Evolutionary conservation across 30 jellyfish, hydroid and myxozoan genomes (phyloP).

Genomic region (Aurelia coerulea): DNA sequence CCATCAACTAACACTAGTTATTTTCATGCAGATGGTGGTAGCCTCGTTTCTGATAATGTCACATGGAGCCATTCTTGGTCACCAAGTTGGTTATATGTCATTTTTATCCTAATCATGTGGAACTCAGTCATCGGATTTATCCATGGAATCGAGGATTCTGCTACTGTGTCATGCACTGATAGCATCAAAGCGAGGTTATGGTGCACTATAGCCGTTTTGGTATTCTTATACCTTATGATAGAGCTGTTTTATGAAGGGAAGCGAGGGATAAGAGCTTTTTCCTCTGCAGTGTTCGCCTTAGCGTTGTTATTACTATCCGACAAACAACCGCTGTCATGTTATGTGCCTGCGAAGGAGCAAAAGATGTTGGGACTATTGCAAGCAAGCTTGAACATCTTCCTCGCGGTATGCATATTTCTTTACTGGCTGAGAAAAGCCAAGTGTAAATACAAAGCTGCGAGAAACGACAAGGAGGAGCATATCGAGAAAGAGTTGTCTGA

Average conservation of each 20-base stretch:
- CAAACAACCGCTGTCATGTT: slow-evolving; percentile 41
- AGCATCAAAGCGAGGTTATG: slow-evolving; percentile 57
- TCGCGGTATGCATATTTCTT: slow-evolving; percentile 14
- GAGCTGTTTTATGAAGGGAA: slow-evolving; percentile 41
- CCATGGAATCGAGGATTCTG: slow-evolving; percentile 47
- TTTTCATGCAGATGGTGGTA: slow-evolving; percentile 55
- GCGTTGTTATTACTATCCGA: slow-evolving; percentile 9
- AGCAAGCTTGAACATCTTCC: slow-evolving; percentile 27
- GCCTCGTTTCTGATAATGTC: not conserved
- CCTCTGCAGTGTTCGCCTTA: not conserved
- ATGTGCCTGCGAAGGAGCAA: not conserved
- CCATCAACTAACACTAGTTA: slow-evolving; percentile 64
- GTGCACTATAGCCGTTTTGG: slow-evolving; percentile 38
- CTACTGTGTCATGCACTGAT: slow-evolving; percentile 20
- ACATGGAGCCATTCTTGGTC: not conserved
- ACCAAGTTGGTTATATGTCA: slow-evolving; percentile 44
- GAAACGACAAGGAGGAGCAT: not conserved
- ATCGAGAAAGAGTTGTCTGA: slow-evolving; percentile 3
- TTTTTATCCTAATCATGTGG: slow-evolving; percentile 29
- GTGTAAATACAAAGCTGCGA: not conserved
- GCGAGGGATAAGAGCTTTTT: not conserved
- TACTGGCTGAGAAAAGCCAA: slow-evolving; percentile 22
- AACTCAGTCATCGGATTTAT: slow-evolving; percentile 44
- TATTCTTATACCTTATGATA: slow-evolving; percentile 7
- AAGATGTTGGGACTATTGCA: slow-evolving; percentile 8